Percentiles rank a stretch among this genome's conserved stretches.
Evolutionary conservation across 2,113 vertebrate genomes (phyloP).

Genomic region (Myrmecophaga tridactyla): DNA sequence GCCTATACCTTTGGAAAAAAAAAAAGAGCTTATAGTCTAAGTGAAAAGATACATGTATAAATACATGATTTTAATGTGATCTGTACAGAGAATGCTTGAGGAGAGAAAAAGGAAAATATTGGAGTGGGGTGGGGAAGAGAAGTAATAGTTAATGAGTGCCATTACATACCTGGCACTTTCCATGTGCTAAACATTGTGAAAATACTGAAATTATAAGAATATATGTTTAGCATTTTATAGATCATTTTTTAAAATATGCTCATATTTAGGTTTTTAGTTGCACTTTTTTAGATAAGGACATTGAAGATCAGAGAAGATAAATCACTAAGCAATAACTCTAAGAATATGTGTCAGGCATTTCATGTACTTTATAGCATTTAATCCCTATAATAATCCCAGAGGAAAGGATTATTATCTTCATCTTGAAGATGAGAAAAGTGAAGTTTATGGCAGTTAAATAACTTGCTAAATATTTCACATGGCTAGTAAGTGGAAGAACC

Average conservation of each 20-base stretch:
- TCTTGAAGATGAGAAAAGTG: too few species aligned
- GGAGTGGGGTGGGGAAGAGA: not conserved
- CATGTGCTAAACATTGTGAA: not conserved
- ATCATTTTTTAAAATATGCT: not conserved
- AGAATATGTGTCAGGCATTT: not conserved
- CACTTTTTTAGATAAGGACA: not conserved
- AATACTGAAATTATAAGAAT: not conserved
- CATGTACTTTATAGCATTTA: not conserved
- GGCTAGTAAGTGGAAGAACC: not conserved
- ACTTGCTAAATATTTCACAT: not conserved
- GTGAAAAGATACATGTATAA: not conserved
- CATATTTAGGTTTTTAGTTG: not conserved
- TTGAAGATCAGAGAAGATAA: too few species aligned
- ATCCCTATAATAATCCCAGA: not conserved
- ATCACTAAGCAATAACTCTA: not conserved
- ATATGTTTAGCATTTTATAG: not conserved
- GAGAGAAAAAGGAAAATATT: not conserved
- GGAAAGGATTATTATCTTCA: not conserved
- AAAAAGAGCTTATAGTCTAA: not conserved
- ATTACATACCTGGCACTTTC: not conserved
- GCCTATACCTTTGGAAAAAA: not conserved
- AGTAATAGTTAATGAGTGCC: not conserved
- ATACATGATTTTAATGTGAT: not conserved
- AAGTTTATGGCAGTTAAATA: not conserved
- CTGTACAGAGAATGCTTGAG: not conserved